phyloP scores from a whole-genome alignment of 2,113 vertebrate species.

The Choloepus hoffmanni region DNA sequence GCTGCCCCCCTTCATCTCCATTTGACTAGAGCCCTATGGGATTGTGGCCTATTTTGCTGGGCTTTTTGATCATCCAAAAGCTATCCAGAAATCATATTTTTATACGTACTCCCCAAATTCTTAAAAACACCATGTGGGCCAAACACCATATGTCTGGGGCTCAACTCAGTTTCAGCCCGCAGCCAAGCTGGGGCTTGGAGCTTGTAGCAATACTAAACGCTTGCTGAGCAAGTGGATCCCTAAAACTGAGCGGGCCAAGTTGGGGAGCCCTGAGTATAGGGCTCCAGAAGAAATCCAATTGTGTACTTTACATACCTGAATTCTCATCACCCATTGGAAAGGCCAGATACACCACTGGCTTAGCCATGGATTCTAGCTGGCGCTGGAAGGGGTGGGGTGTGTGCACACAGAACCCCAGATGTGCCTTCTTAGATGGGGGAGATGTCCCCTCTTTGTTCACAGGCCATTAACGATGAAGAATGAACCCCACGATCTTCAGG shows the following conservation, averaged over 20 bases:
- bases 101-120: not conserved
- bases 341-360: not conserved
- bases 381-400: not conserved
- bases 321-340: not conserved
- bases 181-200: not conserved
- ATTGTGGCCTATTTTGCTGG: not conserved
- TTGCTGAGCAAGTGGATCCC: not conserved
- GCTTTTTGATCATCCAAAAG: not conserved
- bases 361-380: not conserved
- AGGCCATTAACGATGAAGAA: not conserved
- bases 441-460: not conserved
- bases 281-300: not conserved
- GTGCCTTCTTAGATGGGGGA: too few species aligned
- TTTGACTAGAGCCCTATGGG: not conserved
- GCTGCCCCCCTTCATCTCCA: not conserved
- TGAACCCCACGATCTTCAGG: not conserved
- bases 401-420: not conserved
- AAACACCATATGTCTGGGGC: not conserved
- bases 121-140: not conserved
- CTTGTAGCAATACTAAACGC: rapidly evolving
- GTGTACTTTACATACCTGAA: not conserved
- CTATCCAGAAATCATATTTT: constrained; percentile 6
- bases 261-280: not conserved
- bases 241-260: not conserved
- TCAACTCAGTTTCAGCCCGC: not conserved